Conservation (phyloP, 1,140 invertebrate species). For the Zaprionus camerounensis region DNA sequence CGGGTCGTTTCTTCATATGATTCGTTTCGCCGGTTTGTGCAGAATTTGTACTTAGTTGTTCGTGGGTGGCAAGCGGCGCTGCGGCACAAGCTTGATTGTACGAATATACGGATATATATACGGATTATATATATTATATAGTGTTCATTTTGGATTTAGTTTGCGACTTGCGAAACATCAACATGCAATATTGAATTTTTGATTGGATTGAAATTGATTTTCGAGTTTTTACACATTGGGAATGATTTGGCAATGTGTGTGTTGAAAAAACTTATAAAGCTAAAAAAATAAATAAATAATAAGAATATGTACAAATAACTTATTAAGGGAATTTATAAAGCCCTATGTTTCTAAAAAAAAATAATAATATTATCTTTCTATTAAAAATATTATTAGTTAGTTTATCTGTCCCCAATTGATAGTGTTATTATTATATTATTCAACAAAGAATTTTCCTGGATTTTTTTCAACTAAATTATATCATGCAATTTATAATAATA, state of each 20-base stretch:
- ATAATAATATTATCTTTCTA: no score
- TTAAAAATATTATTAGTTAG: no score
- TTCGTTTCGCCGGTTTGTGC: slow-evolving; percentile 70
- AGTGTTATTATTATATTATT: no score
- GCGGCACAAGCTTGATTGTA: slow-evolving; percentile 37
- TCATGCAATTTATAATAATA: background rate
- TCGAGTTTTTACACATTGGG: slow-evolving; percentile 51
- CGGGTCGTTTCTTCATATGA: slow-evolving; percentile 51
- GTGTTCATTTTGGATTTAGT: slow-evolving; percentile 22
- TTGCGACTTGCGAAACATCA: slow-evolving; percentile 69
- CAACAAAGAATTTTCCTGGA: no score
- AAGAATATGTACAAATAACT: background rate
- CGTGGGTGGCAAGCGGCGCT: slow-evolving; percentile 30
- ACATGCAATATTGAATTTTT: slow-evolving; percentile 69
- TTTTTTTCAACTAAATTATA: background rate
- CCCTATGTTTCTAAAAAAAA: no score
- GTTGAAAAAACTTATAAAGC: slow-evolving; percentile 12
- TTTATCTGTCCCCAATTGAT: no score
- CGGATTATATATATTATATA: slow-evolving; percentile 21
- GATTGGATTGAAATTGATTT: slow-evolving; percentile 30
- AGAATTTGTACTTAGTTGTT: slow-evolving; percentile 26
- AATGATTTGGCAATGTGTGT: slow-evolving; percentile 52
- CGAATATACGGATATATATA: slow-evolving; percentile 25
- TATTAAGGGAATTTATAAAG: background rate
- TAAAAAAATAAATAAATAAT: slow-evolving; percentile 5